phyloP scores from a whole-genome alignment of 2,797 vertebrate genomes.

The Gobio occitaniae region DNA sequence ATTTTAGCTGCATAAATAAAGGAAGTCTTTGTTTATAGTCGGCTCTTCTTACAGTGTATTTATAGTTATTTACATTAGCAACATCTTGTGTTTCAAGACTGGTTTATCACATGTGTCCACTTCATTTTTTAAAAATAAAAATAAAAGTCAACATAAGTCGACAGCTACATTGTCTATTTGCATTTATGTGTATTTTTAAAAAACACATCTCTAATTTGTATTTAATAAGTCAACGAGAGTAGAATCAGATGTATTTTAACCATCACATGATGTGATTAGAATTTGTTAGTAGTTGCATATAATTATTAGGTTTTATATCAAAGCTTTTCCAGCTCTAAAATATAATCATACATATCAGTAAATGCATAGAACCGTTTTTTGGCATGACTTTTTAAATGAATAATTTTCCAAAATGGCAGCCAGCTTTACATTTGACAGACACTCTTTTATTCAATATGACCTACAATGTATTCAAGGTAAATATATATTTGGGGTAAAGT shows the following conservation, averaged over 20 bases:
- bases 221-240: neutral
- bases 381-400: neutral
- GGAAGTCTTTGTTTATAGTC: conserved; percentile 60
- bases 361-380: neutral
- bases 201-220: neutral
- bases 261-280: neutral
- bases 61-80: conserved; percentile 55
- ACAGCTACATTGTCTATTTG: conserved; percentile 3
- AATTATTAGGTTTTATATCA: neutral
- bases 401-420: neutral
- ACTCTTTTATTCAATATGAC: neutral
- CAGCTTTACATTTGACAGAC: neutral
- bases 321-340: neutral
- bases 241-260: neutral
- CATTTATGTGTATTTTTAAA: conserved; percentile 11
- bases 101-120: conserved; percentile 48
- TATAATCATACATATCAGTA: neutral
- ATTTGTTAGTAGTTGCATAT: neutral
- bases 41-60: conserved; percentile 54
- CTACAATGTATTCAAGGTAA: neutral
- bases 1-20: conserved; percentile 57
- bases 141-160: neutral
- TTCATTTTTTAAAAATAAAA: conserved; percentile 38
- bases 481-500: neutral
- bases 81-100: conserved; percentile 58